Evolutionary conservation across 2,797 vertebrate genomes (phyloP), one percentile per base, ranked within the genome.

Genomic region (Danio albolineatus): DNA sequence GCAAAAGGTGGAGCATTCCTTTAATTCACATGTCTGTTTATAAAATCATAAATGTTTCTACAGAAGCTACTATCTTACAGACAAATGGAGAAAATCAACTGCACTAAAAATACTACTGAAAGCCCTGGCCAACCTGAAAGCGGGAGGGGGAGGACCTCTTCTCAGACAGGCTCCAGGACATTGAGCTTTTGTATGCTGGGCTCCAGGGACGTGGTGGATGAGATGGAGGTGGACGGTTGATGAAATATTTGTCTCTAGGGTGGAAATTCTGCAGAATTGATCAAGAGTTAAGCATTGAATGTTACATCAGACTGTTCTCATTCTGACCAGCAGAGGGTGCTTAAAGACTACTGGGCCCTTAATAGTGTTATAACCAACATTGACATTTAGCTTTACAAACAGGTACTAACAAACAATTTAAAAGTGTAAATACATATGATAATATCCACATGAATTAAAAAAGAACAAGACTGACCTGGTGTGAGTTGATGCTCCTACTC

Each of bases 81-180:
- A 7, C 7, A 38, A 46, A 28, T 57, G 67, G 12, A 66, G 19
- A 59, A 38, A 77, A 48, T 77, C 10, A 39, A 14, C n/a, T 38
- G 43, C 17, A 38, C 66, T n/a, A 77, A 46, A 76, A 46, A 38
- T n/a, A 12, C 44, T 60, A 16, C 21, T 38, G 44, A 56, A 39
- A 44, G 7, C n/a, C 28, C 13, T 49, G 56, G 39, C 64, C 2
- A 73, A 96, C 95, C 93, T 95, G 95, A 91, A 94, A 94, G 77
- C 94, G 92, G 84, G 92, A 89, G 84, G 91, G 85, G 72, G 91
- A 92, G 80, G 89, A 91, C 90, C 94, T 94, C 81, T 95, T 92
- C 80, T 95, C 94, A 7, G 93, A 88, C 67, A 88, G 90, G 73
- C 88, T 87, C 91, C 90, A 92, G 49, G 90, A 82, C 82, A 90